Base-by-base conservation (phyloP, 2,113 vertebrate genomes). In the Mandrillus leucophaeus region DNA sequence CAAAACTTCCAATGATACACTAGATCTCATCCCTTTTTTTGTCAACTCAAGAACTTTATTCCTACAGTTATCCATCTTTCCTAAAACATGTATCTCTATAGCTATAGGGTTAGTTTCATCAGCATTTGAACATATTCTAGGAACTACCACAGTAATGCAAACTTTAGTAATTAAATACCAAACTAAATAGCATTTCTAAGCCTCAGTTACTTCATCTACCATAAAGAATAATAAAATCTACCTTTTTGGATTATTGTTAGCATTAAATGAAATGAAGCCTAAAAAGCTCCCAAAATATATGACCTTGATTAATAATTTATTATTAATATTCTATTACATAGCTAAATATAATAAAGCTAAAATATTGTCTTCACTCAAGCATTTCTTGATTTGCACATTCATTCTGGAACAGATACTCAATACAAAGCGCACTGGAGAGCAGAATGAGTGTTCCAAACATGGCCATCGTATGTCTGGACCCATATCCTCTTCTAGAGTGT, bases 191-290 rank as follows among this genome's bases (percentile, higher is more conserved):
- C 68, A 83, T 94, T 96, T 92, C 75, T 94, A 68, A 90, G 40
- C 6, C 50, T 72, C 66, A n/a, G 61, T 75, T 92, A 68, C 16
- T 90, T 92, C 48, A 83, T 83, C 68, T 64, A 87, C 73, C 61
- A 88, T 61, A 96, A 96, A 93, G 40, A 96, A 83, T 68, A 16
- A 83, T 59, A 92, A 68, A 5, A 8, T 66, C 68, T 72, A 96
- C 22, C 35, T 38, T n/a, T 95, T 92, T 85, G 22, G 30, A 85
- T 89, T 89, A 76, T 93, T 88, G 43, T 48, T 61, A 88, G 91
- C n/a, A 78, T 79, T 92, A 84, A 91, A 89, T 81, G 27, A 96
- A 90, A 92, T 96, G 40, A 92, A 95, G 57, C 57, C 48, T 59
- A 40, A 89, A 84, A 85, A 52, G 8, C 13, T n/a, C 23, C 55